Evolutionary conservation across 2,113 vertebrate species (phyloP).

Genomic region (Nothocercus julius): DNA sequence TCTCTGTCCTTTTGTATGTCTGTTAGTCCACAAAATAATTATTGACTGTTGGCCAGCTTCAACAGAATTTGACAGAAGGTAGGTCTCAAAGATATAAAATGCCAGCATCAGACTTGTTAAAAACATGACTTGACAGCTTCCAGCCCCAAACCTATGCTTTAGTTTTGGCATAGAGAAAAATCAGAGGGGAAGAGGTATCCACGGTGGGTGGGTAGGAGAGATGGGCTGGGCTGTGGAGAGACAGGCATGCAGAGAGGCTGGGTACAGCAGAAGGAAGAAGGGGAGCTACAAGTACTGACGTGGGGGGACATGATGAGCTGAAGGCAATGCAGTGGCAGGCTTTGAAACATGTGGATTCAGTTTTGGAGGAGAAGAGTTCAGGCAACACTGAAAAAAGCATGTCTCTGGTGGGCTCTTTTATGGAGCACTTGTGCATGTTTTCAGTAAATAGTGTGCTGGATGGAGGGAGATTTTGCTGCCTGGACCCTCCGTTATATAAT

Average conservation of each 20-base stretch:
- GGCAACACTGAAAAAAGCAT: too few relatives aligned
- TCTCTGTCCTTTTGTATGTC: not conserved
- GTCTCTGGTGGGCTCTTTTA: not conserved
- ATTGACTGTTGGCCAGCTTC: not conserved
- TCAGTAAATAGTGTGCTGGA: not conserved
- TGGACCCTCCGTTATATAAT: accelerated
- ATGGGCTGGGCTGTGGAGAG: too few relatives aligned
- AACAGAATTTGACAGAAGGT: not conserved
- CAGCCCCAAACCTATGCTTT: accelerated
- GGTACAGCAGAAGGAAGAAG: not conserved
- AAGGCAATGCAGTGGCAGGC: too few relatives aligned
- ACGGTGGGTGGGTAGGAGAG: too few relatives aligned
- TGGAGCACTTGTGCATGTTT: not conserved
- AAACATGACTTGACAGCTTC: not conserved
- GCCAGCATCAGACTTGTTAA: not conserved
- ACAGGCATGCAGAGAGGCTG: too few relatives aligned
- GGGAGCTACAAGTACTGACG: not conserved
- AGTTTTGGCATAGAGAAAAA: not conserved
- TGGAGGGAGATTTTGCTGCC: not conserved
- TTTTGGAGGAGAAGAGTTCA: not conserved
- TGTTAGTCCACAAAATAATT: not conserved
- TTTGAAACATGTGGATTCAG: not conserved
- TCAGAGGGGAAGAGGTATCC: not conserved
- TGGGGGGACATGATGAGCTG: not conserved
- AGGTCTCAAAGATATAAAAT: not conserved